Conservation (phyloP, 2,888 invertebrate genomes). For the Tanypteryx hageni region DNA sequence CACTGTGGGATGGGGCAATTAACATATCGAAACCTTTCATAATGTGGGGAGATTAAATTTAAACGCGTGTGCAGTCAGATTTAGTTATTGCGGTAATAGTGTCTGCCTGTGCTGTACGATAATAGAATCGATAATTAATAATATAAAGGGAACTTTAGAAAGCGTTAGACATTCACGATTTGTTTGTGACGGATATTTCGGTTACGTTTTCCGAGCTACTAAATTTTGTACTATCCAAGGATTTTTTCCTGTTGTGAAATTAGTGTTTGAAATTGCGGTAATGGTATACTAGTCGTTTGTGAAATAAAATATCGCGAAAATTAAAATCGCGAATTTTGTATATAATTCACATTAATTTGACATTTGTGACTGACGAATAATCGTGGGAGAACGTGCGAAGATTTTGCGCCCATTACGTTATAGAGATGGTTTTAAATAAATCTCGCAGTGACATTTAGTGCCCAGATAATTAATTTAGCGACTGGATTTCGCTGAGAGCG, state of each 20-base stretch:
- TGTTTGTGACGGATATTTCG: not conserved
- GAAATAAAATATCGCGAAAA: no score
- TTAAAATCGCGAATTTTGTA: no score
- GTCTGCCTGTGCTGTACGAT: not conserved
- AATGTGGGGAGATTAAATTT: constrained; percentile 7
- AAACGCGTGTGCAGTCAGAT: not conserved
- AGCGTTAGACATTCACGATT: not conserved
- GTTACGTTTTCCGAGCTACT: not conserved
- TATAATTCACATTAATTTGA: no score
- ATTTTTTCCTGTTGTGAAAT: not conserved
- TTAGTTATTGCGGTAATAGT: not conserved
- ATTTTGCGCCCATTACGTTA: no score
- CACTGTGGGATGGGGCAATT: not conserved
- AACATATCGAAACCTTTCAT: constrained; percentile 6
- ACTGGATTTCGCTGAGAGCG: no score
- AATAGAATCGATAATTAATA: not conserved
- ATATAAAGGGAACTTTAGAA: not conserved
- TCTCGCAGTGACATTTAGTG: no score
- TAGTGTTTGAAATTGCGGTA: no score
- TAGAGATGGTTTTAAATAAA: no score
- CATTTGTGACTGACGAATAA: no score
- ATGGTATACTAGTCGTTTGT: no score
- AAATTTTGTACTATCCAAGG: not conserved
- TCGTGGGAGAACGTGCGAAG: no score
- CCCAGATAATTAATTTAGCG: no score